phyloP scores from a whole-genome alignment of 2,797 vertebrate species.

The Chaetophractus vellerosus region DNA sequence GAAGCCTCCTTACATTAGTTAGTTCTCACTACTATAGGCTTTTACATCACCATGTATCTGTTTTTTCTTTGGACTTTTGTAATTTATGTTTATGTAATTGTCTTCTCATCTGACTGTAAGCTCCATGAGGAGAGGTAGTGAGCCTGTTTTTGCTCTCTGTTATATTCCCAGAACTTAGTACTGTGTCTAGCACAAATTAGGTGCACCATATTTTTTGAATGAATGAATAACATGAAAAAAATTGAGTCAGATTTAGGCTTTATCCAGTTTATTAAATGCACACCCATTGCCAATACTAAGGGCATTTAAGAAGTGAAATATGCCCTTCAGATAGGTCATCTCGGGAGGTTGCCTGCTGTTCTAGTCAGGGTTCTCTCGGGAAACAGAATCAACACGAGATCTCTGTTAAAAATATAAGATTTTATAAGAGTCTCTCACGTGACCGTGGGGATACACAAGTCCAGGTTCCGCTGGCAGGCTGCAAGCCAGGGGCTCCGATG shows the following conservation, averaged over 20 bases:
- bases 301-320: background rate
- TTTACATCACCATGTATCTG: background rate
- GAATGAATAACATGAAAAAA: conserved; percentile 9
- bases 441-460: too few relatives aligned
- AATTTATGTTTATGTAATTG: conserved; percentile 16
- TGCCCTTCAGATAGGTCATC: background rate
- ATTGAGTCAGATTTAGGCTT: background rate
- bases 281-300: background rate
- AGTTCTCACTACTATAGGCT: background rate
- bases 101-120: background rate
- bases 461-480: too few relatives aligned
- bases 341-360: background rate
- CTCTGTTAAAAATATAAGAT: too few relatives aligned
- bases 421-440: too few relatives aligned
- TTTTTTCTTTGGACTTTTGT: background rate
- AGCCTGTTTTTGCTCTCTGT: background rate
- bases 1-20: background rate
- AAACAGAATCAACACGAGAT: too few relatives aligned
- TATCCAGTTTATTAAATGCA: background rate
- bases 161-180: background rate
- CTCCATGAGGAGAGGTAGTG: background rate
- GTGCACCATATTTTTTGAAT: background rate
- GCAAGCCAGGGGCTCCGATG: too few relatives aligned
- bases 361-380: too few relatives aligned
- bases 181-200: background rate